These are phyloP conservation scores for Saimiri boliviensis DNA, from an alignment of 2,113 vertebrate genomes.

Conservation along the genomic window DNA sequence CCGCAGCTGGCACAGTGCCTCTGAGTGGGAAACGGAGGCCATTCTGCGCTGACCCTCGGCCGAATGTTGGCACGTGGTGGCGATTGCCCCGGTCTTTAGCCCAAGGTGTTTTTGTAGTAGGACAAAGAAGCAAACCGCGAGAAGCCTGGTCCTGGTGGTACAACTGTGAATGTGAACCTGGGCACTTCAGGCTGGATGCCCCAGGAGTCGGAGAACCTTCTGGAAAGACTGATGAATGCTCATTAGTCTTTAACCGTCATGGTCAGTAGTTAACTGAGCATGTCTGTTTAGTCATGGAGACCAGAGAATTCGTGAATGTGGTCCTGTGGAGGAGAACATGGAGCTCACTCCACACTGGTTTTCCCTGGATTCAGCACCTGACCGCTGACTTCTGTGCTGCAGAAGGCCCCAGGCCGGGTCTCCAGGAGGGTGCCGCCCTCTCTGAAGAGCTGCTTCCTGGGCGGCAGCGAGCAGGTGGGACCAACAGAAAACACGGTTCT, in stretches of 20 bases:
- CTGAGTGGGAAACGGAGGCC: background rate
- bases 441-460: background rate
- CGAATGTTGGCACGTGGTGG: background rate
- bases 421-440: background rate
- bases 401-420: background rate
- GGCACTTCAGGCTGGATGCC: background rate
- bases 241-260: too few species aligned
- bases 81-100: background rate
- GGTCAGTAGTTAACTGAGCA: background rate
- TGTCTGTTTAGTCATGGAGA: background rate
- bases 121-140: background rate
- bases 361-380: too few species aligned
- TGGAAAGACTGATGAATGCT: background rate
- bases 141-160: background rate
- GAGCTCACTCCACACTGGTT: background rate
- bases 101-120: background rate
- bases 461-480: background rate
- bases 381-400: fast-evolving
- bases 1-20: background rate
- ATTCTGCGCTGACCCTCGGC: background rate
- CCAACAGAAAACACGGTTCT: background rate
- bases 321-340: background rate
- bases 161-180: background rate
- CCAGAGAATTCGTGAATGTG: background rate
- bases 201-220: background rate